A percentile compares a stretch with the other conserved stretches of the same genome.
phyloP scores from a whole-genome alignment of 2,113 vertebrate genomes.

The Grus americana region DNA sequence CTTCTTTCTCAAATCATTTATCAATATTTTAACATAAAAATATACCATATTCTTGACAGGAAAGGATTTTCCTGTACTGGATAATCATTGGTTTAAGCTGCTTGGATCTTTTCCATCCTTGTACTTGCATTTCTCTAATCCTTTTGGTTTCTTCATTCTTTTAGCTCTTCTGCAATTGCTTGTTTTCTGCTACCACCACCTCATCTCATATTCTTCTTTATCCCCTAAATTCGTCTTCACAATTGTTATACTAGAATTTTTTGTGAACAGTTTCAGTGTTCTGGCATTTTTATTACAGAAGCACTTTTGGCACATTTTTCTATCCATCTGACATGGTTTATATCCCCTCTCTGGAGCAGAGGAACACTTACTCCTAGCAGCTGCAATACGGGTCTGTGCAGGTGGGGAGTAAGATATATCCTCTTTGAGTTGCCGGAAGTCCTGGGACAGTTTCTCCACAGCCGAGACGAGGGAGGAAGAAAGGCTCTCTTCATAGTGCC shows the following conservation, averaged over 20 bases:
- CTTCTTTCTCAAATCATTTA: background rate
- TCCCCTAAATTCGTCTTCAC: background rate
- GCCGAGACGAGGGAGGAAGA: no score
- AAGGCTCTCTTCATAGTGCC: no score
- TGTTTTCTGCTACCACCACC: background rate
- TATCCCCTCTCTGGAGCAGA: no score
- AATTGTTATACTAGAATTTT: background rate
- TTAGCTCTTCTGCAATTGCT: background rate
- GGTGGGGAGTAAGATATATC: no score
- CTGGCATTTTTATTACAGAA: background rate
- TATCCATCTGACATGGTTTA: background rate
- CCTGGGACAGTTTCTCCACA: no score
- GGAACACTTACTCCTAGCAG: no score
- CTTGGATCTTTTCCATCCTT: background rate
- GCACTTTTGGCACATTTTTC: background rate
- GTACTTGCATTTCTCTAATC: background rate
- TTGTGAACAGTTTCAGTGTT: background rate
- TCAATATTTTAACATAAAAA: background rate
- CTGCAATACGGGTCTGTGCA: no score
- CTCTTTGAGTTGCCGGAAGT: no score
- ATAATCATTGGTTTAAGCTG: background rate
- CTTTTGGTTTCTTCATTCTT: background rate
- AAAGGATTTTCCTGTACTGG: background rate
- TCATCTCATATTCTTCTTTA: background rate
- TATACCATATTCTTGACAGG: background rate